A percentile compares a stretch with the other conserved stretches of the same genome.
Conservation (phyloP, 1,140 invertebrate species). For the Zaprionus taronus region DNA sequence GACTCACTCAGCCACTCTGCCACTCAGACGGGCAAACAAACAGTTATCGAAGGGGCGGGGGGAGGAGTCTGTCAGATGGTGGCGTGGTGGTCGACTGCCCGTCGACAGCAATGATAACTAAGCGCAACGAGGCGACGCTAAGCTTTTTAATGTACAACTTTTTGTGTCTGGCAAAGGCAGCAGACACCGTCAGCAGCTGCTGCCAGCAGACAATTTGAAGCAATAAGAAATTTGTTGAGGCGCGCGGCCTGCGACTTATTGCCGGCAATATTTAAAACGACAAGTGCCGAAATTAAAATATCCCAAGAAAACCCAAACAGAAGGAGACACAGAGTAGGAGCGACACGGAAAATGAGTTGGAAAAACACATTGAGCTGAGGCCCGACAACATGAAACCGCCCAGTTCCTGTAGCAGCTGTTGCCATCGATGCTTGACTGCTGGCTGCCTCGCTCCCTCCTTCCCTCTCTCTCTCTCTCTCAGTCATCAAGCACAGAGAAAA, state of each 20-base stretch:
- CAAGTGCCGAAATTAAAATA: constrained; percentile 61
- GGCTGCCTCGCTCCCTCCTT: not conserved
- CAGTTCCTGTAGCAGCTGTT: constrained; percentile 39
- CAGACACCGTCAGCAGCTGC: constrained; percentile 51
- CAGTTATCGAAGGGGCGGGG: not conserved
- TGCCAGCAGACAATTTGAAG: constrained; percentile 57
- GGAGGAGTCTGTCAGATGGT: not conserved
- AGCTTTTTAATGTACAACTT: constrained; percentile 74
- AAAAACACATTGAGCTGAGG: constrained; percentile 1
- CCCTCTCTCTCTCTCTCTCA: not conserved
- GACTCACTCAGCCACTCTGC: constrained; percentile 38
- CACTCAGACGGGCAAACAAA: constrained; percentile 35
- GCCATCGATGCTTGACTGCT: constrained; percentile 60
- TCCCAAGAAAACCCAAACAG: constrained; percentile 3
- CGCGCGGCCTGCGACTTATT: constrained; percentile 21
- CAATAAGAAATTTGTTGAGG: constrained; percentile 45
- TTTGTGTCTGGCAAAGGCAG: constrained; percentile 5
- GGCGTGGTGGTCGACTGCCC: not conserved
- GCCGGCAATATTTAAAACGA: constrained; percentile 56
- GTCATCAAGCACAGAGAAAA: not conserved
- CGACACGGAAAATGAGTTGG: not conserved
- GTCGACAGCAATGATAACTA: constrained; percentile 56
- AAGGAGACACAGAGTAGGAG: not conserved
- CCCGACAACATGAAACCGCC: constrained; percentile 2
- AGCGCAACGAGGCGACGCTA: constrained; percentile 39